Evolutionary conservation across 2,888 invertebrate genomes (phyloP).

Genomic region (Diabrotica balteata): DNA sequence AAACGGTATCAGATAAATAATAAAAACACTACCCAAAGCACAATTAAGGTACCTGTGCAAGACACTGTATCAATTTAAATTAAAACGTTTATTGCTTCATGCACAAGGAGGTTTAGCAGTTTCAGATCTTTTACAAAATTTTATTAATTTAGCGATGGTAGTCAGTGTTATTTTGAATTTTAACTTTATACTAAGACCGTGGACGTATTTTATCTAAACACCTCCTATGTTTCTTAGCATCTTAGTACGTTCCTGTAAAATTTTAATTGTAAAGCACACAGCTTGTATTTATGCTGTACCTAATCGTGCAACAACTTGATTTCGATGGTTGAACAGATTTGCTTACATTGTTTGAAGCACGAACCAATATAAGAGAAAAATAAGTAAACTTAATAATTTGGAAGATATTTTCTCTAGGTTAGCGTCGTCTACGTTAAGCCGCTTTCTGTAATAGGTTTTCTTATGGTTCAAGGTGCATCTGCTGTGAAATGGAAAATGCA

Average conservation of each 20-base stretch:
- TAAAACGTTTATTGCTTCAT: too few species aligned
- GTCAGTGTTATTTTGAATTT: too few species aligned
- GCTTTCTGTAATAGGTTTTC: slow-evolving; percentile 5
- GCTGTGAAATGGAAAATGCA: slow-evolving; percentile 4
- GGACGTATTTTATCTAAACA: too few species aligned
- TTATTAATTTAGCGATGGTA: too few species aligned
- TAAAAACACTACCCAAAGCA: too few species aligned
- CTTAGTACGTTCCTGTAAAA: slow-evolving; percentile 25
- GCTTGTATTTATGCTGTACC: slow-evolving; percentile 43
- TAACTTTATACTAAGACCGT: too few species aligned
- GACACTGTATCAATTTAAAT: too few species aligned
- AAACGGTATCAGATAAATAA: too few species aligned
- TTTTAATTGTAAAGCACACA: slow-evolving; percentile 44
- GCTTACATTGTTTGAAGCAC: slow-evolving; percentile 33
- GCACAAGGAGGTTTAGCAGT: too few species aligned
- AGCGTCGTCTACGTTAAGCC: slow-evolving; percentile 28
- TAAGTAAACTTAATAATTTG: slow-evolving; percentile 32
- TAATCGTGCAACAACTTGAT: slow-evolving; percentile 39
- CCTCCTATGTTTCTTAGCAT: neutral
- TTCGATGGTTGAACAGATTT: slow-evolving; percentile 38
- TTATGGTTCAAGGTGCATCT: slow-evolving; percentile 16
- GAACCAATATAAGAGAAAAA: slow-evolving; percentile 27
- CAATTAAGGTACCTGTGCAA: too few species aligned
- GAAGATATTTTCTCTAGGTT: slow-evolving; percentile 32
- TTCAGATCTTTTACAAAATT: too few species aligned